A percentile compares a stretch with the other conserved stretches of the same genome.
These are phyloP conservation scores for Nomada hirtipes DNA, from an alignment of 2,888 invertebrate species.

Conservation along the genomic window DNA sequence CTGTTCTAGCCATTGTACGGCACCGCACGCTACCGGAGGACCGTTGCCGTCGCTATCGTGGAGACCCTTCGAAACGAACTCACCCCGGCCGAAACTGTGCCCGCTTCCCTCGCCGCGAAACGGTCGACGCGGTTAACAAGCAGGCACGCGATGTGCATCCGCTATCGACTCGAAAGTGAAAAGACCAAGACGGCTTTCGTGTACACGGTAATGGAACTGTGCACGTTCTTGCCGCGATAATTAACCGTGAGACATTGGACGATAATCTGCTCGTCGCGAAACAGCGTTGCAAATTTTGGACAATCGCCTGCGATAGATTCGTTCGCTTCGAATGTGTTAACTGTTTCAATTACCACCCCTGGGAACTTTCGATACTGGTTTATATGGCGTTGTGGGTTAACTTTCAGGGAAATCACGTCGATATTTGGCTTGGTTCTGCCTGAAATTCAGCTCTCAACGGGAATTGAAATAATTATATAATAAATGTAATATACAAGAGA, in stretches of 20 bases:
- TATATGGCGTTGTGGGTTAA: no score
- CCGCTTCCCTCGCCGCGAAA: constrained; percentile 71
- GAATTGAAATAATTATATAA: no score
- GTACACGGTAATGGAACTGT: constrained; percentile 1
- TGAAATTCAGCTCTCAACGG: no score
- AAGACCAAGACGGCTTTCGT: constrained; percentile 24
- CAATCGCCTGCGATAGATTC: background rate
- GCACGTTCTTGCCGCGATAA: constrained; percentile 1
- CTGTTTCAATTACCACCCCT: background rate
- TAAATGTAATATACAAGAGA: no score
- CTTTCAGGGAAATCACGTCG: no score
- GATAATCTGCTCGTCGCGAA: constrained; percentile 12
- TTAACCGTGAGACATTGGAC: constrained; percentile 26
- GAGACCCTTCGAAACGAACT: constrained; percentile 69
- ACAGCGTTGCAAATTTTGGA: constrained; percentile 19
- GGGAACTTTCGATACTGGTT: background rate
- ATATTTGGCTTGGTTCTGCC: no score
- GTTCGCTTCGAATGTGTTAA: background rate
- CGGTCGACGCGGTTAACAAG: constrained; percentile 69
- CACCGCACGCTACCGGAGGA: constrained; percentile 60
- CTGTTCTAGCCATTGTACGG: constrained; percentile 69
- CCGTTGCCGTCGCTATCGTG: constrained; percentile 49
- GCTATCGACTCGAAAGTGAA: constrained; percentile 60
- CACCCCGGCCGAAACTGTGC: constrained; percentile 62
- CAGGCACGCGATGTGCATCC: constrained; percentile 54